These are phyloP conservation scores for Cydia amplana DNA, from an alignment of 1,140 invertebrate species.

Conservation along the genomic window DNA sequence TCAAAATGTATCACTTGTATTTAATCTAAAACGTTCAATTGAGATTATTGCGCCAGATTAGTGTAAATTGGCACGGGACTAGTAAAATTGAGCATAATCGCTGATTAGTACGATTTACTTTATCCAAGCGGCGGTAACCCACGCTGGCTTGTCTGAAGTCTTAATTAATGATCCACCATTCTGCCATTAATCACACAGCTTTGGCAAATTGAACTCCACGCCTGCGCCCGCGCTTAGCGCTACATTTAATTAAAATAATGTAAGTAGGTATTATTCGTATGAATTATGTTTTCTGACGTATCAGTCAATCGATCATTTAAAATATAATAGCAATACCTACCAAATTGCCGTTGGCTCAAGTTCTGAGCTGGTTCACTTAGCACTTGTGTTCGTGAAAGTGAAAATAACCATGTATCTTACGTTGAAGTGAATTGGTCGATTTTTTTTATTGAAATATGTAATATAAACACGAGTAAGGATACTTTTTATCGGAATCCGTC, in stretches of 20 bases:
- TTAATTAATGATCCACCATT: constrained; percentile 77
- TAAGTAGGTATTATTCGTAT: not conserved
- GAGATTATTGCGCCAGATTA: not conserved
- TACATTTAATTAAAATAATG: constrained; percentile 26
- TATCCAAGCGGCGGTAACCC: constrained; percentile 65
- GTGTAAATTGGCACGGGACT: not conserved
- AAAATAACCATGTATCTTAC: too few species aligned
- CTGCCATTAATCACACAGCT: constrained; percentile 74
- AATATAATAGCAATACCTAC: not conserved
- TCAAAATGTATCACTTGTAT: not conserved
- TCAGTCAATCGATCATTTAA: not conserved
- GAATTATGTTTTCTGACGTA: constrained; percentile 5
- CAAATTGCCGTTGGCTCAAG: too few species aligned
- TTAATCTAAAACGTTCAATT: not conserved
- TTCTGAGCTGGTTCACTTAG: too few species aligned
- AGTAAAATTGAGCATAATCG: constrained; percentile 49
- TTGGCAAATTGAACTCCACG: constrained; percentile 69
- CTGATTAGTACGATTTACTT: constrained; percentile 64
- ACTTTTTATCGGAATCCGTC: too few species aligned
- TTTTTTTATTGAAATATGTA: too few species aligned
- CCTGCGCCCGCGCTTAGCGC: constrained; percentile 33
- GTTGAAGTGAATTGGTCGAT: too few species aligned
- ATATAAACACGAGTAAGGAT: too few species aligned
- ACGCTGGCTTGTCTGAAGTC: constrained; percentile 68
- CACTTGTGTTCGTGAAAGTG: too few species aligned